phyloP scores from a whole-genome alignment of 2,113 vertebrate genomes.

The Epinephelus lanceolatus region DNA sequence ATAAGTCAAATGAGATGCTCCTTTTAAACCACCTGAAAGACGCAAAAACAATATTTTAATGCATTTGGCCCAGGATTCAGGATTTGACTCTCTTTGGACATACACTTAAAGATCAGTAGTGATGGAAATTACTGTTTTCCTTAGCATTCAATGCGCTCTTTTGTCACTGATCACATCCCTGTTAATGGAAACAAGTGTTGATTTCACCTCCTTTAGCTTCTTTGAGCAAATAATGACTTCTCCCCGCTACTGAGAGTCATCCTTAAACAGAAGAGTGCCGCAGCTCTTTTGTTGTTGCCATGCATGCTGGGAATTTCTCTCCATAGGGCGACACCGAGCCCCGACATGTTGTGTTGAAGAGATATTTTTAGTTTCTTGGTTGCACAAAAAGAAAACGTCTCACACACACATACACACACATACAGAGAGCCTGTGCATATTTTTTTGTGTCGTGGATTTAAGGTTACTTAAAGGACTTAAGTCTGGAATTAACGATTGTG shows the following conservation, averaged over 20 bases:
- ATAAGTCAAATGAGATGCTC: constrained; percentile 4
- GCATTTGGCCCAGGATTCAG: not conserved
- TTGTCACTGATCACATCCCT: constrained; percentile 14
- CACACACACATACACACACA: not conserved
- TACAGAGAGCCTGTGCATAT: constrained; percentile 14
- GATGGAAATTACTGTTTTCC: constrained; percentile 15
- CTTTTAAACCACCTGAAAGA: not conserved
- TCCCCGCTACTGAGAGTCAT: constrained; percentile 35
- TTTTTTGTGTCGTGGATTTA: not conserved
- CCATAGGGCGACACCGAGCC: constrained; percentile 58
- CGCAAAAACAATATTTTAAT: not conserved
- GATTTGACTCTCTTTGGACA: constrained; percentile 1
- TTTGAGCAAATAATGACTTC: constrained; percentile 59
- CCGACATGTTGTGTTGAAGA: constrained; percentile 59
- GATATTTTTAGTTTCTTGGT: constrained; percentile 71
- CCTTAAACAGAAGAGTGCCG: constrained; percentile 47
- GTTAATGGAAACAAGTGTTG: constrained; percentile 30
- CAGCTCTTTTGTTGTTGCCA: constrained; percentile 66
- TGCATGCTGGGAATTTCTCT: constrained; percentile 71
- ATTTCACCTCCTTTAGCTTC: constrained; percentile 45
- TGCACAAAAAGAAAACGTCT: constrained; percentile 35
- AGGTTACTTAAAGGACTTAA: constrained; percentile 21
- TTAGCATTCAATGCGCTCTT: not conserved
- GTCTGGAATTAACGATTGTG: not conserved
- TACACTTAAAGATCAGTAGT: not conserved